A percentile compares a stretch with the other conserved stretches of the same genome.
Evolutionary conservation across 2,888 invertebrate species (phyloP).

Genomic region (Prosopocoilus inquinatus): DNA sequence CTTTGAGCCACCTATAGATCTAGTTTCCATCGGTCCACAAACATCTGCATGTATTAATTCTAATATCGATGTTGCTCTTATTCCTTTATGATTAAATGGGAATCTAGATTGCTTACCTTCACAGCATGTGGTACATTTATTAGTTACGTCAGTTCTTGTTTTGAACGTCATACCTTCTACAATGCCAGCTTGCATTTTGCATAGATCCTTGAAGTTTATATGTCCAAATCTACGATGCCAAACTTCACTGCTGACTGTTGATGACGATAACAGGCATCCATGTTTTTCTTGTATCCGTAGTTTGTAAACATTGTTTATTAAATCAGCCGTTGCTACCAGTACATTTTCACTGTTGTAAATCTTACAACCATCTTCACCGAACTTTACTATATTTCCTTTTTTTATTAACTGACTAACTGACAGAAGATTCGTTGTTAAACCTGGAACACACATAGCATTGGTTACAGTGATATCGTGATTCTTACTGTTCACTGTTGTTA

Average conservation of each 20-base stretch:
- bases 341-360: background rate
- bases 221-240: conserved; percentile 14
- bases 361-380: background rate
- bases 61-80: background rate
- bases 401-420: background rate
- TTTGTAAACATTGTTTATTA: background rate
- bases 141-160: background rate
- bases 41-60: conserved; percentile 8
- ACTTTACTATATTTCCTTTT: background rate
- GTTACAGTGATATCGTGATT: background rate
- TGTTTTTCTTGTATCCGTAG: background rate
- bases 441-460: conserved; percentile 1
- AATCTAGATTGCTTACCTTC: background rate
- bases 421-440: background rate
- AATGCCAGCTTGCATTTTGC: background rate
- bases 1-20: conserved; percentile 3
- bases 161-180: background rate
- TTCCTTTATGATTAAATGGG: background rate
- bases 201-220: conserved; percentile 7
- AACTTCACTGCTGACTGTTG: background rate
- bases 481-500: background rate
- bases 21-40: conserved; percentile 5
- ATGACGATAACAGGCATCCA: background rate
- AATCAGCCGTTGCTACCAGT: background rate
- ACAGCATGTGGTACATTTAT: background rate